phyloP scores from a whole-genome alignment of 35 echinoderm and acorn worm species.

The Antedon bifida region DNA sequence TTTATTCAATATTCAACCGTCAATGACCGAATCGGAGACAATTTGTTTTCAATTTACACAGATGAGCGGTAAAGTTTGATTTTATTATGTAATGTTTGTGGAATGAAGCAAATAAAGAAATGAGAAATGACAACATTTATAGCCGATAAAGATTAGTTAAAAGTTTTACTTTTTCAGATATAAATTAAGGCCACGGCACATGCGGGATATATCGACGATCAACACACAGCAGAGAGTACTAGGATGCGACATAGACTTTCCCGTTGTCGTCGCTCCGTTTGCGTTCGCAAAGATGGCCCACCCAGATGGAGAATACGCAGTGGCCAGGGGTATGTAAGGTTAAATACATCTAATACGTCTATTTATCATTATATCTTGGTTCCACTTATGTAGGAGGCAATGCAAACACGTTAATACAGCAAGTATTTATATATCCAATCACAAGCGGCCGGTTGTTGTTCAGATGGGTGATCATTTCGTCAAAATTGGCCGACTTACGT shows the following conservation, averaged over 20 bases:
- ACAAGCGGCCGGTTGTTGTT: no score
- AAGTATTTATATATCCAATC: no score
- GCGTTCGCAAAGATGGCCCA: not conserved
- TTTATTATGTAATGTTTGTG: no score
- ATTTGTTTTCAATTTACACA: no score
- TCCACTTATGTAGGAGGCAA: not conserved
- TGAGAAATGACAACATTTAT: no score
- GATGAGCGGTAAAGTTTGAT: no score
- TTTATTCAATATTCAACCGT: no score
- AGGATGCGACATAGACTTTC: not conserved
- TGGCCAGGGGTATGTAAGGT: not conserved
- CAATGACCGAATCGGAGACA: no score
- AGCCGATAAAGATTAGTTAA: no score
- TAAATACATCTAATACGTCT: not conserved
- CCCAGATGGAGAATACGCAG: not conserved
- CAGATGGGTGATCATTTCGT: no score
- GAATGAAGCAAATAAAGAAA: no score
- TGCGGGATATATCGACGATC: not conserved
- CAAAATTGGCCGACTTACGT: no score
- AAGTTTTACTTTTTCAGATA: slow-evolving; percentile 4
- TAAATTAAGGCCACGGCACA: not conserved
- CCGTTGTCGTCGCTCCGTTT: not conserved
- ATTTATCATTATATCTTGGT: not conserved
- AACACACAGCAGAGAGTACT: not conserved
- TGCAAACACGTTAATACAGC: not conserved